Evolutionary conservation across 2,113 vertebrate species (phyloP).

Genomic region (Sceloporus tristichus): DNA sequence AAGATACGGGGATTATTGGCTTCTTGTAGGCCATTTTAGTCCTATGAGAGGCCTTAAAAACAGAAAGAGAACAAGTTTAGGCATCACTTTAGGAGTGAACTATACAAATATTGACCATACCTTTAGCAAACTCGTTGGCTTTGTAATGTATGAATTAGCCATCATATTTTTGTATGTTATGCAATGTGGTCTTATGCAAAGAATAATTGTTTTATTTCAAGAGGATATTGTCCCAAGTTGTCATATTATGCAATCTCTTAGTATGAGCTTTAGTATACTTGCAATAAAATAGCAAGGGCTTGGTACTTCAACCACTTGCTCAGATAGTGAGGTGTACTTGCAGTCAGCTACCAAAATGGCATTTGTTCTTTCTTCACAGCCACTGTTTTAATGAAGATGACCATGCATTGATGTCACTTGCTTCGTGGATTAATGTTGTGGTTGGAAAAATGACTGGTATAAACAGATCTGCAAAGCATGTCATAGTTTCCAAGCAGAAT

Average conservation of each 20-base stretch:
- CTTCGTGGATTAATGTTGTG: slow-evolving; percentile 84
- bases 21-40: no score
- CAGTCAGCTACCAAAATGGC: slow-evolving; percentile 79
- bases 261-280: slow-evolving; percentile 52
- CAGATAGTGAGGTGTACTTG: slow-evolving; percentile 81
- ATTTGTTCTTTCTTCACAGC: slow-evolving; percentile 81
- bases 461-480: slow-evolving; percentile 84
- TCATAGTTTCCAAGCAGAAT: slow-evolving; percentile 78
- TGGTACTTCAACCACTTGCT: slow-evolving; percentile 42
- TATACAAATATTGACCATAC: neutral
- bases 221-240: slow-evolving; percentile 58
- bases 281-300: slow-evolving; percentile 57
- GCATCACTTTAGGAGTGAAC: neutral
- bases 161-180: neutral
- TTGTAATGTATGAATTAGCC: fast-evolving
- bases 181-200: slow-evolving; percentile 29
- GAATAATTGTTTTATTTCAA: slow-evolving; percentile 59
- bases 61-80: no score
- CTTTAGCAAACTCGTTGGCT: neutral
- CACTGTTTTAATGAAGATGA: slow-evolving; percentile 87
- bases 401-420: slow-evolving; percentile 85
- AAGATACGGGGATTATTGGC: no score
- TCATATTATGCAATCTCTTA: slow-evolving; percentile 53
- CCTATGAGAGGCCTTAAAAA: no score
- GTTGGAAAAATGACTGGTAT: slow-evolving; percentile 90